Conservation (phyloP, 2,797 vertebrate genomes). For the Pagetopsis macropterus region DNA sequence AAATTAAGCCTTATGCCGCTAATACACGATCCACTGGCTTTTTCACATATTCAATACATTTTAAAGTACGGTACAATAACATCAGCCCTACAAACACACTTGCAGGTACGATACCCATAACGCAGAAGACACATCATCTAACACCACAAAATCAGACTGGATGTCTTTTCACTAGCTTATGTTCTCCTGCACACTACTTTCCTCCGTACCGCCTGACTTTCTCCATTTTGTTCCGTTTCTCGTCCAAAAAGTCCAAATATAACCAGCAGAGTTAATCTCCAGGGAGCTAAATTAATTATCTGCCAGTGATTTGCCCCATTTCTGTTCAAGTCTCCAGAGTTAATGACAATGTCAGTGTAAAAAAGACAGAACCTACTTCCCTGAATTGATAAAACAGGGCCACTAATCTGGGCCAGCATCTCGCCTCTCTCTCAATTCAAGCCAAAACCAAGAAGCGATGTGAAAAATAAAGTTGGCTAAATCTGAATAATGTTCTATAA, state of each 20-base stretch:
- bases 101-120: background rate
- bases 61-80: background rate
- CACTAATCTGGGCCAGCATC: conserved; percentile 79
- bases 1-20: background rate
- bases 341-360: conserved; percentile 70
- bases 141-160: background rate
- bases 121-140: background rate
- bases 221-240: conserved; percentile 23
- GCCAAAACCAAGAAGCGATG: conserved; percentile 26
- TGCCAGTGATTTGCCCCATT: conserved; percentile 78
- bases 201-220: conserved; percentile 15
- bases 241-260: conserved; percentile 62
- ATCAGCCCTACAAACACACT: background rate
- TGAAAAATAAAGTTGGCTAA: conserved; percentile 34
- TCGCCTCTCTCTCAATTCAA: conserved; percentile 42
- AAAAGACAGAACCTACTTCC: conserved; percentile 78
- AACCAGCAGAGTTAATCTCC: conserved; percentile 58
- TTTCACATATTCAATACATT: background rate
- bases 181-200: conserved; percentile 19
- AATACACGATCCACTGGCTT: background rate
- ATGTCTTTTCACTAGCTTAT: conserved; percentile 14
- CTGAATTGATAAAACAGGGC: conserved; percentile 78
- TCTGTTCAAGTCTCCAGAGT: conserved; percentile 75
- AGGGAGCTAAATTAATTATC: conserved; percentile 81
- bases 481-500: conserved; percentile 41